These are phyloP conservation scores for Entelurus aequoreus DNA, from an alignment of 2,113 vertebrate species.

Conservation along the genomic window DNA sequence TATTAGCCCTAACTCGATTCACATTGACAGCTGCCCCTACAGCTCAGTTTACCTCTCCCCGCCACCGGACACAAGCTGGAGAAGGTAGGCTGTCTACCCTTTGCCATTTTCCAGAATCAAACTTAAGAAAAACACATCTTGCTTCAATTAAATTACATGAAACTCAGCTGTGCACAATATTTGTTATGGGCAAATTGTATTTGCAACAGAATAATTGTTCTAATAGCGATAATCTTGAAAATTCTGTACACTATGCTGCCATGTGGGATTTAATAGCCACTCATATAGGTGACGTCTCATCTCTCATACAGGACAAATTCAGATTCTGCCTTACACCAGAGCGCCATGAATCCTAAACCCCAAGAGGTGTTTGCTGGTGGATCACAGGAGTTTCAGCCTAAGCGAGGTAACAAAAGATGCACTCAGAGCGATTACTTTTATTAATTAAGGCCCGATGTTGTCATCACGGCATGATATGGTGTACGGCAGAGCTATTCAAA, in stretches of 20 bases:
- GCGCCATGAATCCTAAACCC: slow-evolving; percentile 85
- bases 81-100: slow-evolving; percentile 77
- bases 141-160: slow-evolving; percentile 2
- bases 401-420: slow-evolving; percentile 76
- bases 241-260: background rate
- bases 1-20: slow-evolving; percentile 75
- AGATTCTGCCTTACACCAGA: slow-evolving; percentile 97
- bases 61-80: slow-evolving; percentile 94
- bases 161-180: background rate
- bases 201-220: slow-evolving; percentile 7
- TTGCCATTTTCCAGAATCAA: slow-evolving; percentile 16
- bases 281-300: slow-evolving; percentile 28
- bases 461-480: slow-evolving; percentile 1
- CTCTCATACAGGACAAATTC: slow-evolving; percentile 86
- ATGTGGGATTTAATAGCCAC: slow-evolving; percentile 4
- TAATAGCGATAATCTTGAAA: background rate
- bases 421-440: slow-evolving; percentile 15
- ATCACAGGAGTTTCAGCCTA: slow-evolving; percentile 89
- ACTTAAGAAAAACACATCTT: background rate
- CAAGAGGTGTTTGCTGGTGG: slow-evolving; percentile 84
- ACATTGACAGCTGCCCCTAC: slow-evolving; percentile 98
- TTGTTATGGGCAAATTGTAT: background rate
- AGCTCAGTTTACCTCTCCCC: slow-evolving; percentile 95
- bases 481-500: too few species aligned
- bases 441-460: slow-evolving; percentile 38